Percentiles rank a stretch among this genome's conserved stretches.
These are phyloP conservation scores for Caenorhabditis wallacei DNA, from an alignment of 2,888 invertebrate genomes.

Conservation along the genomic window DNA sequence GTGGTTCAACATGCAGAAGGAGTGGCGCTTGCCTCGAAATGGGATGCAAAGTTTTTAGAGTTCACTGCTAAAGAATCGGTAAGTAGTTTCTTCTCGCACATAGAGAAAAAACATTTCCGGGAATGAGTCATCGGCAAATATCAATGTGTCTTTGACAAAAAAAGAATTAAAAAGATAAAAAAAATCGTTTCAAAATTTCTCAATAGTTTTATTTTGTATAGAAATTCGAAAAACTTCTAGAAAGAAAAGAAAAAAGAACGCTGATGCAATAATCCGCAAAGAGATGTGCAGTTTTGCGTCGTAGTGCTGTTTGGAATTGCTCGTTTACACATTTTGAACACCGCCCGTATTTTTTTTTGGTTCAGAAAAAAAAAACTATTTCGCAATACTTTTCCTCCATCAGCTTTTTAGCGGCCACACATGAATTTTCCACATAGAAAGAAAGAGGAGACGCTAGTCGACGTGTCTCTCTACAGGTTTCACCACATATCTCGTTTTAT, in stretches of 20 bases:
- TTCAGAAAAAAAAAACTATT: background rate
- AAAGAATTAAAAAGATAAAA: background rate
- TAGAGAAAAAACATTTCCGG: background rate
- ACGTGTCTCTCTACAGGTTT: constrained; percentile 33
- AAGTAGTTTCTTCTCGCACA: background rate
- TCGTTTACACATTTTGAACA: background rate
- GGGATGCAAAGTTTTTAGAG: constrained; percentile 73
- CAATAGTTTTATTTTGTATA: background rate
- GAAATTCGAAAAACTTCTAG: background rate
- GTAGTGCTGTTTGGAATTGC: background rate
- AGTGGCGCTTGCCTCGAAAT: constrained; percentile 65
- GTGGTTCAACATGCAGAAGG: constrained; percentile 66
- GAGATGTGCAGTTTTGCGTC: background rate
- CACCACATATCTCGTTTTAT: constrained; percentile 14
- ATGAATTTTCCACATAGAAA: background rate
- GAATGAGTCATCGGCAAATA: background rate
- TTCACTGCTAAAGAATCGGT: constrained; percentile 70
- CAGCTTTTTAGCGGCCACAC: background rate
- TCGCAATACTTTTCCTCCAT: constrained; percentile 19
- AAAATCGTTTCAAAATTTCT: background rate
- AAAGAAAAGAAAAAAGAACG: background rate
- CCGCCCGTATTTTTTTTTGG: background rate
- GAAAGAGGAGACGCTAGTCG: background rate
- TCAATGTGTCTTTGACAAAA: background rate
- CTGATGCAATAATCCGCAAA: background rate